phyloP scores from a whole-genome alignment of 2,888 invertebrate species.

The Lycocerus yunnanus region DNA sequence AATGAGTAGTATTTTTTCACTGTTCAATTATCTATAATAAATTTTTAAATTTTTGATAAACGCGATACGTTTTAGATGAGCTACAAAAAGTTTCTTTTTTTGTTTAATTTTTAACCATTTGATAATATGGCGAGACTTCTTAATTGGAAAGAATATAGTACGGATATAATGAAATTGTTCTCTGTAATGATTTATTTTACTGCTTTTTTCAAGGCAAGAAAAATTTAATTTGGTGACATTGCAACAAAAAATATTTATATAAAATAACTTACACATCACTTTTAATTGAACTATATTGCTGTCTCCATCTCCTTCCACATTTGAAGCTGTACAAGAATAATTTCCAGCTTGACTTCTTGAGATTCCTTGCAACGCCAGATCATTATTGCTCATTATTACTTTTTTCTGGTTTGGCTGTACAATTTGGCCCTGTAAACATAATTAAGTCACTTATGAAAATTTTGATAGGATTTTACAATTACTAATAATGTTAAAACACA shows the following conservation, averaged over 20 bases:
- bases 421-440: constrained; percentile 70
- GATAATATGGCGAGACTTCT: background rate
- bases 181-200: background rate
- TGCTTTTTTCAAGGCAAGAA: background rate
- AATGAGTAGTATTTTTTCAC: too few species aligned
- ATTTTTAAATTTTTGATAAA: too few species aligned
- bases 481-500: constrained; percentile 4
- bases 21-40: too few species aligned
- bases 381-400: constrained; percentile 82
- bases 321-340: constrained; percentile 87
- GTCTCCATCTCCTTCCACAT: constrained; percentile 88
- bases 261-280: constrained; percentile 84
- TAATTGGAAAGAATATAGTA: too few species aligned
- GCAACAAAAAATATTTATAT: background rate
- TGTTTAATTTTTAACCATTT: background rate
- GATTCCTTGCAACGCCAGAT: constrained; percentile 80
- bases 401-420: constrained; percentile 85
- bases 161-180: background rate
- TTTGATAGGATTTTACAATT: background rate
- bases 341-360: constrained; percentile 82
- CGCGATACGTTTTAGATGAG: too few species aligned
- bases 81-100: background rate
- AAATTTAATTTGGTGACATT: background rate
- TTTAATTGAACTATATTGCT: constrained; percentile 80
- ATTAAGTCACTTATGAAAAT: background rate